Base-by-base conservation (phyloP, 2,113 vertebrate genomes). In the Picathartes gymnocephalus region DNA sequence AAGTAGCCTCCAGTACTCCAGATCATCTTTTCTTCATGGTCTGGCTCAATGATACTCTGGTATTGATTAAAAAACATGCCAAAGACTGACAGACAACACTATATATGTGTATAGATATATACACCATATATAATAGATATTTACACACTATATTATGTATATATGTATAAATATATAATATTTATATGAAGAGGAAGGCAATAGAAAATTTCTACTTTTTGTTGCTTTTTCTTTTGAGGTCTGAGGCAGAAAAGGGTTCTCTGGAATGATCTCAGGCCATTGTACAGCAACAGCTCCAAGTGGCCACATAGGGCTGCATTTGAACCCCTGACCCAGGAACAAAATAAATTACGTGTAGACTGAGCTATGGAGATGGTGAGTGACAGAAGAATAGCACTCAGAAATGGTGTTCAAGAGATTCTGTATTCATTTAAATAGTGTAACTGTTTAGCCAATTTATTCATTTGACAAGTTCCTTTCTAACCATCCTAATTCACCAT, bases 261-360 rank as follows among this genome's bases (percentile, higher is more conserved):
- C 45, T 3, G 3, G 47, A 72, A 84, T 66, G 19, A 66, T 86
- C 92, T 82, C 94, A 90, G 89, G 70, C 68, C 76, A 73, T 66
- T 66, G 68, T 88, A 64, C 4, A 83, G 61, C 87, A 84, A 92
- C 86, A 79, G 78, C 73, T 87, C 70, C 0, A 1, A 69, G 76
- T 76, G 82, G 76, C 86, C 83, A 88, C 17, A 6, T 71, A 81
- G 81, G 80, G 66, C 81, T 93, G 77, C 68, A 22, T 86, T 84
- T 96, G 96, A 97, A 97, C 96, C 12, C 6, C 76, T 94, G 95
- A 96, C 95, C 96, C 72, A 66, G 65, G 77, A 64, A 72, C 58
- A 89, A 92, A 93, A 96, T 94, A 96, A 96, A 97, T 97, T 91
- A 90, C 3, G 74, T 97, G 92, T 86, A 90, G 87, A 57, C 65